These are phyloP conservation scores for Spicauda simplicius DNA, from an alignment of 2,888 invertebrate species.

Conservation along the genomic window DNA sequence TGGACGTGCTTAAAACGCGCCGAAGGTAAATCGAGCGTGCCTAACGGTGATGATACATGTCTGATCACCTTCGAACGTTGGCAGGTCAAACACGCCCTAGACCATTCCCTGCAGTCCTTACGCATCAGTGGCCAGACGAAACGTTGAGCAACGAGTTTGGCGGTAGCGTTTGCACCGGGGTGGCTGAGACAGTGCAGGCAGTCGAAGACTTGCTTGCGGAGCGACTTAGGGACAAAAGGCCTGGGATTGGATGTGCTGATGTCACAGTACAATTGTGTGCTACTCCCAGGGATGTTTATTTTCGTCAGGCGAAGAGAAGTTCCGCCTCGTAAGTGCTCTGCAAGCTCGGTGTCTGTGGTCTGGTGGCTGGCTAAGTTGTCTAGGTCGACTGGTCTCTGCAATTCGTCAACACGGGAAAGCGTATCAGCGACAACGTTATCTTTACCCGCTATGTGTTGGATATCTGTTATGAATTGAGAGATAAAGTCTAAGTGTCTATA, in stretches of 20 bases:
- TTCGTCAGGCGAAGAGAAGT: background rate
- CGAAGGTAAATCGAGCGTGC: slow-evolving; percentile 32
- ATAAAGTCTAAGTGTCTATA: too few relatives aligned
- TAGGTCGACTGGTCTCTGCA: slow-evolving; percentile 46
- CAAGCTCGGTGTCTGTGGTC: slow-evolving; percentile 39
- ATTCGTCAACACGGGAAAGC: too few relatives aligned
- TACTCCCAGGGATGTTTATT: background rate
- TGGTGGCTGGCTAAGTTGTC: slow-evolving; percentile 38
- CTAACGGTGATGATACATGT: slow-evolving; percentile 38
- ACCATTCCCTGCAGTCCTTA: slow-evolving; percentile 45
- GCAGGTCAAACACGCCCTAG: slow-evolving; percentile 48
- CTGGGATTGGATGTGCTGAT: slow-evolving; percentile 1
- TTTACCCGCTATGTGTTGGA: slow-evolving; percentile 49
- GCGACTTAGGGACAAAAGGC: background rate
- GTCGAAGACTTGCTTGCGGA: slow-evolving; percentile 18
- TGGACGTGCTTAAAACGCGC: slow-evolving; percentile 14
- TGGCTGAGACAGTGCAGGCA: background rate
- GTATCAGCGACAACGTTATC: slow-evolving; percentile 57
- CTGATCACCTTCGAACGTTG: slow-evolving; percentile 54
- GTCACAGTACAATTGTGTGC: slow-evolving; percentile 2
- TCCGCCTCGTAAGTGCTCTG: slow-evolving; percentile 15
- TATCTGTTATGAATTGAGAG: too few relatives aligned
- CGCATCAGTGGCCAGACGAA: background rate
- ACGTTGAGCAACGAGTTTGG: background rate
- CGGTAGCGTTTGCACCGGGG: background rate